A percentile compares a stretch with the other conserved stretches of the same genome.
Conservation (phyloP, 2,113 vertebrate genomes). For the Cinclus mexicanus region DNA sequence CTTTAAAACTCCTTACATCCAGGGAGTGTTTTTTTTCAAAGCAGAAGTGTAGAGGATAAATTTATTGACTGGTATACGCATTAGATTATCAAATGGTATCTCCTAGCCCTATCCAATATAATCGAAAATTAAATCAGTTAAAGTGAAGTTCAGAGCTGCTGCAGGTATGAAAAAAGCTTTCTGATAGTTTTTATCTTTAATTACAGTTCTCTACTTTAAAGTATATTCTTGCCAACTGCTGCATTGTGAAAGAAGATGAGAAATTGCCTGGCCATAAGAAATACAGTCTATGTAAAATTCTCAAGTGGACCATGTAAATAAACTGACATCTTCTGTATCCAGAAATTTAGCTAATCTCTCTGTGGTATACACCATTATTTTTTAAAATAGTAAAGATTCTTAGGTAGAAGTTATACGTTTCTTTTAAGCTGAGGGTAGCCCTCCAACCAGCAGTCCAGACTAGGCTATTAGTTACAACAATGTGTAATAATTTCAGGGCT, state of each 20-base stretch:
- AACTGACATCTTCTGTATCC: not conserved
- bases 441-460: not conserved
- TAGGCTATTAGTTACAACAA: not conserved
- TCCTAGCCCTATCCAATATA: not conserved
- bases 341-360: not conserved
- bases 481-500: not conserved
- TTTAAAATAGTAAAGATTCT: not conserved
- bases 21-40: not conserved
- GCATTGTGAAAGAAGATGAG: not conserved
- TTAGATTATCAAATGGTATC: not conserved
- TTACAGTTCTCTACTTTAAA: not conserved
- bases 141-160: not conserved
- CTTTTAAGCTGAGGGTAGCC: not conserved
- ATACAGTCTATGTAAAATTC: not conserved
- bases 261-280: not conserved
- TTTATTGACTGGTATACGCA: not conserved
- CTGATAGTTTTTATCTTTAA: not conserved
- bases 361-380: not conserved
- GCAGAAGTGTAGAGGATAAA: not conserved
- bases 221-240: not conserved
- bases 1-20: not conserved
- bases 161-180: not conserved
- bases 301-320: not conserved
- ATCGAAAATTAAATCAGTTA: not conserved
- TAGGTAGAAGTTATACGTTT: not conserved